Evolutionary conservation across 1,140 invertebrate species (phyloP).

Genomic region (Drosophila aff.): DNA sequence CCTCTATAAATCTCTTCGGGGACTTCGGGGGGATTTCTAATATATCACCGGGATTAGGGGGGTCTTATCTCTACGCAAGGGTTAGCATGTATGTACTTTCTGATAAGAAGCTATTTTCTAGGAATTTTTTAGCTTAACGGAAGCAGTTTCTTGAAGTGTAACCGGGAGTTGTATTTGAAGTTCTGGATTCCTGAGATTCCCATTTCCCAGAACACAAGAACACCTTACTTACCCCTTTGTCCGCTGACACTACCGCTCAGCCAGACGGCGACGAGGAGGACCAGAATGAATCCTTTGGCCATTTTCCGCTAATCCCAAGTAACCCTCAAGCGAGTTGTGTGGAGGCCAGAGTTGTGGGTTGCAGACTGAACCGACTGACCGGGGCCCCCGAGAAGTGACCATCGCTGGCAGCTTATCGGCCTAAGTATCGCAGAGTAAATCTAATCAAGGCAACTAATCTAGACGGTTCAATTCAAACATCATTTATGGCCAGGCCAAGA

Average conservation of each 20-base stretch:
- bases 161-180: background rate
- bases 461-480: conserved; percentile 53
- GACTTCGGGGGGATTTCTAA: background rate
- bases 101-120: conserved; percentile 9
- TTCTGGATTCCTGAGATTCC: background rate
- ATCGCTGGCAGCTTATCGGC: conserved; percentile 31
- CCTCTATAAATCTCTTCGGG: conserved; percentile 5
- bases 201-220: background rate
- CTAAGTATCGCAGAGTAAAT: conserved; percentile 39
- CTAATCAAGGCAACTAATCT: conserved; percentile 68
- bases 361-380: conserved; percentile 47
- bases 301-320: conserved; percentile 33
- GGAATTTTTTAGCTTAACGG: background rate
- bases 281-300: conserved; percentile 16
- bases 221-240: conserved; percentile 32
- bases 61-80: conserved; percentile 21
- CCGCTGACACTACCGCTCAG: conserved; percentile 23
- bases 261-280: conserved; percentile 17
- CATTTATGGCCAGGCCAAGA: conserved; percentile 55
- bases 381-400: background rate
- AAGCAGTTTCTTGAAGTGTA: background rate
- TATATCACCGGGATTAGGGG: conserved; percentile 20
- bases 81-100: background rate
- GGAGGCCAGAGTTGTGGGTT: conserved; percentile 36
- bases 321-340: conserved; percentile 14